Conservation (phyloP, 1,140 invertebrate genomes). For the Charaxes varanes region DNA sequence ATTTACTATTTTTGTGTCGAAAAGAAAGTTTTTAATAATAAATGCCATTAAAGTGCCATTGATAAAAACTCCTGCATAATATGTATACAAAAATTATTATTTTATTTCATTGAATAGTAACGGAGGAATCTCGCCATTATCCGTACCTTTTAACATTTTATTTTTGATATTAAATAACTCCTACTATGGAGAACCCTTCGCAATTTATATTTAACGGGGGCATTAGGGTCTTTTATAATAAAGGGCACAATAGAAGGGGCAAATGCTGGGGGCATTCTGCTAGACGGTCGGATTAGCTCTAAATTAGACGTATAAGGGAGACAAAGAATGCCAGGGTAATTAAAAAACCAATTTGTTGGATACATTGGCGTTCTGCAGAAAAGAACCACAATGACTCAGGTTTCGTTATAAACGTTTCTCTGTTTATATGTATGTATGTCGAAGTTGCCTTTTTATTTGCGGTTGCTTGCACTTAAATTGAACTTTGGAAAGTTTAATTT, state of each 20-base stretch:
- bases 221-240: conserved; percentile 49
- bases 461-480: too few relatives aligned
- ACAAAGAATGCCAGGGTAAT: conserved; percentile 47
- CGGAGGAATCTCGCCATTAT: too few relatives aligned
- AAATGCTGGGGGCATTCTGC: conserved; percentile 38
- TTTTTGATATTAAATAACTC: conserved; percentile 20
- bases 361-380: conserved; percentile 28
- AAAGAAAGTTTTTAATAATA: too few relatives aligned
- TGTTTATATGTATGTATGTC: too few relatives aligned
- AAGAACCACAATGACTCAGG: conserved; percentile 14
- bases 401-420: conserved; percentile 13
- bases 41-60: too few relatives aligned
- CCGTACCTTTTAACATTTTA: too few relatives aligned
- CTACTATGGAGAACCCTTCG: conserved; percentile 26
- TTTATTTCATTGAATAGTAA: too few relatives aligned
- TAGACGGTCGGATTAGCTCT: conserved; percentile 48
- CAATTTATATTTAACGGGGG: conserved; percentile 28
- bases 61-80: too few relatives aligned
- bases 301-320: conserved; percentile 55
- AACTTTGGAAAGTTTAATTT: too few relatives aligned
- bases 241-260: conserved; percentile 44
- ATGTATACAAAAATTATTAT: too few relatives aligned
- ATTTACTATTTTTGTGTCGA: too few relatives aligned
- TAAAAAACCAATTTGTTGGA: conserved; percentile 63
- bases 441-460: too few relatives aligned